Evolutionary conservation across 2,797 vertebrate genomes (phyloP).

Genomic region (Furcifer pardalis): DNA sequence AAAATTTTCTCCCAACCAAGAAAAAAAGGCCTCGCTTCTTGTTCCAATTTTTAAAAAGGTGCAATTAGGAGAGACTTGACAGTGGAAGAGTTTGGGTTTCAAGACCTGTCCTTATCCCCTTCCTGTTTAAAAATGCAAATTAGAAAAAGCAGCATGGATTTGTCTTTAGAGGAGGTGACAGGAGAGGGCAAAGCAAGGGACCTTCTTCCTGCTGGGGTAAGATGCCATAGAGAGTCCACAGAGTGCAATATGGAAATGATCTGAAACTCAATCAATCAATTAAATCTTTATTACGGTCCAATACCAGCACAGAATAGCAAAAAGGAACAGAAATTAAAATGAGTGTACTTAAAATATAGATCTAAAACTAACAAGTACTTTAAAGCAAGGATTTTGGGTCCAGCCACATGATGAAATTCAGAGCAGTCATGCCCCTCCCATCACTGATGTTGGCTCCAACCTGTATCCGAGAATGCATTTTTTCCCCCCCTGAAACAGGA

Average conservation of each 20-base stretch:
- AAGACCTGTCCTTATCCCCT: slow-evolving; percentile 34
- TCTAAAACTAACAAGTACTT: slow-evolving; percentile 60
- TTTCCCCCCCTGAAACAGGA: no score
- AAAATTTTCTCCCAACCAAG: not conserved
- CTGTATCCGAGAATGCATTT: no score
- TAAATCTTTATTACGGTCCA: no score
- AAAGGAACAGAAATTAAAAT: no score
- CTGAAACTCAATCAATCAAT: no score
- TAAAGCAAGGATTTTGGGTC: slow-evolving; percentile 22
- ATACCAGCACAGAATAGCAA: no score
- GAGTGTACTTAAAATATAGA: no score
- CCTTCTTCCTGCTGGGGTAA: slow-evolving; percentile 32
- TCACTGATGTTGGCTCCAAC: no score
- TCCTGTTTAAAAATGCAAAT: slow-evolving; percentile 5
- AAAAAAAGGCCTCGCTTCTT: not conserved
- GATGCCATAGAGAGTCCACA: slow-evolving; percentile 56
- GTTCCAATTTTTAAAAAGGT: accelerated
- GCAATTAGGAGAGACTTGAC: accelerated
- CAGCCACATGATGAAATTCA: slow-evolving; percentile 34
- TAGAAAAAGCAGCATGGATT: not conserved
- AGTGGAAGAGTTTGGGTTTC: not conserved
- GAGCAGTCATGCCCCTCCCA: slow-evolving; percentile 47
- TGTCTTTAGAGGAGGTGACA: not conserved
- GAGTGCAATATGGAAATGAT: slow-evolving; percentile 63
- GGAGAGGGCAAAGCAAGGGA: not conserved